Evolutionary conservation across 2,888 invertebrate genomes (phyloP).

Genomic region (Caenorhabditis becei): DNA sequence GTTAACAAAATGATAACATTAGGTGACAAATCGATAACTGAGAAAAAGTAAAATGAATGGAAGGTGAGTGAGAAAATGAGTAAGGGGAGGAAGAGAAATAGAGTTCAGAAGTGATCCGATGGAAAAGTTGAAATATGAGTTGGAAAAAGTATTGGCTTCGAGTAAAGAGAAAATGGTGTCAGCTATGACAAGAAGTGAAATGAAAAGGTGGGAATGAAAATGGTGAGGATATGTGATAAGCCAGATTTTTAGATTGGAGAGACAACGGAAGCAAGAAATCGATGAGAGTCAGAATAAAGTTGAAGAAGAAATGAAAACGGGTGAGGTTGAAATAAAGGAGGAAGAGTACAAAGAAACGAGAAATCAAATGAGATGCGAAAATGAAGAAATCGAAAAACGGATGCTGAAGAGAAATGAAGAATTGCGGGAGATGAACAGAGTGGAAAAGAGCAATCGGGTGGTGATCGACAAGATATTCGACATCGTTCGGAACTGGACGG

Average conservation of each 20-base stretch:
- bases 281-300: not conserved
- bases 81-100: too few species aligned
- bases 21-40: too few species aligned
- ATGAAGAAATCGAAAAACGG: not conserved
- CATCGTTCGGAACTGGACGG: slow-evolving; percentile 17
- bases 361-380: not conserved
- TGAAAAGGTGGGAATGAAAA: too few species aligned
- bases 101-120: too few species aligned
- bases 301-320: not conserved
- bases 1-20: too few species aligned
- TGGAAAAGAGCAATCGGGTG: slow-evolving; percentile 6
- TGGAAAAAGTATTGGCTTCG: too few species aligned
- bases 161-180: too few species aligned
- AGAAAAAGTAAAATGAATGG: too few species aligned
- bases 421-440: slow-evolving; percentile 4
- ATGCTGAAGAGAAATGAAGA: not conserved
- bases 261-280: not conserved
- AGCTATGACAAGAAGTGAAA: too few species aligned
- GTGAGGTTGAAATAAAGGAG: not conserved
- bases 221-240: too few species aligned
- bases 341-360: not conserved
- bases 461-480: slow-evolving; percentile 34
- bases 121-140: too few species aligned
- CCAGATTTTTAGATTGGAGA: not conserved
- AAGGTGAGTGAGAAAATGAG: too few species aligned